A percentile compares a stretch with the other conserved stretches of the same genome.
Evolutionary conservation across 2,797 vertebrate genomes (phyloP).

Genomic region (Prunella strophiata): DNA sequence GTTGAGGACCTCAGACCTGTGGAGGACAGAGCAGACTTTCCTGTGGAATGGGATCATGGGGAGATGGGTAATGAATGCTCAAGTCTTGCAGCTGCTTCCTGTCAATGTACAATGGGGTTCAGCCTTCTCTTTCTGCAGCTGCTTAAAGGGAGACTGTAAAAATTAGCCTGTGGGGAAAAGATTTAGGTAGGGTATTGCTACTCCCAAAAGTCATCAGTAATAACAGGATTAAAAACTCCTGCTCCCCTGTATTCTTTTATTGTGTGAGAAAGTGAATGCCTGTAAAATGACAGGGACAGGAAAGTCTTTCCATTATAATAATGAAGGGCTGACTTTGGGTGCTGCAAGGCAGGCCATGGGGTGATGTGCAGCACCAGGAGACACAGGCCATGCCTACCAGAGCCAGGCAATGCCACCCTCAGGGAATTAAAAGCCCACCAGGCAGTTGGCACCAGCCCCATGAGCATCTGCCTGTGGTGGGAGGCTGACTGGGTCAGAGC

Average conservation of each 20-base stretch:
- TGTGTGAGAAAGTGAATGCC: neutral
- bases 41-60: neutral
- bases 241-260: neutral
- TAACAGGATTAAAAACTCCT: neutral
- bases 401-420: neutral
- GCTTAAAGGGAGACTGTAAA: neutral
- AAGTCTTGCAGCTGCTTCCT: neutral
- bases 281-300: neutral
- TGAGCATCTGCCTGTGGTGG: rapidly evolving
- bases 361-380: neutral
- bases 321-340: neutral
- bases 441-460: neutral
- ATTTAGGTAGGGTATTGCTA: neutral
- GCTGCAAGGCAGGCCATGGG: neutral
- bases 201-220: neutral
- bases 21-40: neutral
- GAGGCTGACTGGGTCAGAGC: neutral
- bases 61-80: neutral
- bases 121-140: neutral
- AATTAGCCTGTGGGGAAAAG: neutral
- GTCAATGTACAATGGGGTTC: neutral
- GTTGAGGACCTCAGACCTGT: conserved; percentile 21
- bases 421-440: neutral
- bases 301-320: neutral
- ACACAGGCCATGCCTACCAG: rapidly evolving